Percentiles rank a stretch among this genome's conserved stretches.
These are phyloP conservation scores for Halcyon chelicuti DNA, from an alignment of 2,797 vertebrate genomes.

Conservation along the genomic window DNA sequence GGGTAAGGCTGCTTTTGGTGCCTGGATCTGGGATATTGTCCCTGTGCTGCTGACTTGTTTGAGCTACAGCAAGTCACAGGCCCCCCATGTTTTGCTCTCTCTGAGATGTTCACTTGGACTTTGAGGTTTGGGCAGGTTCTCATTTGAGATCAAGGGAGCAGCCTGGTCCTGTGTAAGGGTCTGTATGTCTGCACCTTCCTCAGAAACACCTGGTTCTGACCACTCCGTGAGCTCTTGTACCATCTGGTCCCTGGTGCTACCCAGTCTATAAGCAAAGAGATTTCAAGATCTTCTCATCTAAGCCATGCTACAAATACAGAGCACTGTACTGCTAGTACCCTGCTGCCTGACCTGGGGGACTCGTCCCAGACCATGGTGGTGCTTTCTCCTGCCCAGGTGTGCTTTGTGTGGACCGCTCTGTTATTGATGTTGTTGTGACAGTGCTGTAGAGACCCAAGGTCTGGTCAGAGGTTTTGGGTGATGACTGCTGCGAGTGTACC, in stretches of 20 bases:
- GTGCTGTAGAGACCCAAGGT: background rate
- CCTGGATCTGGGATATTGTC: background rate
- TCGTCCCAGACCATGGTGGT: no score
- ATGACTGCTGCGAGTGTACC: background rate
- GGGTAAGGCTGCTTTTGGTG: background rate
- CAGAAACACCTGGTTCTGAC: background rate
- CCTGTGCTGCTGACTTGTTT: background rate
- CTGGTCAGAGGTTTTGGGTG: background rate
- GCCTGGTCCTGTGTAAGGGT: background rate
- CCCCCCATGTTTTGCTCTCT: rapidly evolving
- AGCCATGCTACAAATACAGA: background rate
- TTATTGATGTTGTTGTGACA: no score
- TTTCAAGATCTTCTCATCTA: background rate
- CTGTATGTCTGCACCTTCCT: background rate
- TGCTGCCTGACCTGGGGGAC: background rate
- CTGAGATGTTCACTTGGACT: background rate
- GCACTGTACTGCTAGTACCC: background rate
- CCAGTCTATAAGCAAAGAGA: background rate
- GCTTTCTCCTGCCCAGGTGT: no score
- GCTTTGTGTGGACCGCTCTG: no score
- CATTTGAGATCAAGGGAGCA: background rate
- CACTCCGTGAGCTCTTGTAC: background rate
- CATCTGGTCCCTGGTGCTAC: background rate
- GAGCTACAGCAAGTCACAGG: background rate
- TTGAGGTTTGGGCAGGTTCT: background rate